A percentile compares a stretch with the other conserved stretches of the same genome.
phyloP scores from a whole-genome alignment of 2,888 invertebrate species.

The Pristionchus japonicus region DNA sequence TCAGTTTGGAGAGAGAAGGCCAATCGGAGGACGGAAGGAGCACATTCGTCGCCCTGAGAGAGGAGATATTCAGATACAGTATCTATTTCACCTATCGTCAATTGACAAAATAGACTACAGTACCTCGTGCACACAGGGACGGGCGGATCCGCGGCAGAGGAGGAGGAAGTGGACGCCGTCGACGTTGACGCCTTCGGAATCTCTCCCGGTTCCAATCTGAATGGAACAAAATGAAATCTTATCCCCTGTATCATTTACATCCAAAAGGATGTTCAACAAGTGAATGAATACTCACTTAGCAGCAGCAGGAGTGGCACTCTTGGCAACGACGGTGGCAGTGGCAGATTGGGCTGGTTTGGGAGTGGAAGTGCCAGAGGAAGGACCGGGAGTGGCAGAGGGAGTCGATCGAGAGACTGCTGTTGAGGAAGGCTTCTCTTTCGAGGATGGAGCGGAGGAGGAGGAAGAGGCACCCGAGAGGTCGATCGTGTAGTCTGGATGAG shows the following conservation, averaged over 20 bases:
- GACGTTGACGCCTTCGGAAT: conserved; percentile 56
- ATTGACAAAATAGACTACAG: background rate
- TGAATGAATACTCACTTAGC: conserved; percentile 25
- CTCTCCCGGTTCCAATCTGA: conserved; percentile 64
- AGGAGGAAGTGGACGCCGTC: conserved; percentile 48
- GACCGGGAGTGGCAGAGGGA: conserved; percentile 32
- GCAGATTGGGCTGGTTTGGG: background rate
- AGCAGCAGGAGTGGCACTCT: background rate
- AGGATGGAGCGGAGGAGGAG: background rate
- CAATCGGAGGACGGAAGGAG: conserved; percentile 24
- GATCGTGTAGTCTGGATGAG: conserved; percentile 47
- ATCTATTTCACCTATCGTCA: background rate
- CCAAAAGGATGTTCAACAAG: background rate
- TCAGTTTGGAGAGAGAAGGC: conserved; percentile 39
- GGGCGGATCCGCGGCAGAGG: conserved; percentile 32
- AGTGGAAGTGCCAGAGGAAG: conserved; percentile 20
- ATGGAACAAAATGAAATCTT: no score
- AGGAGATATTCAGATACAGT: background rate
- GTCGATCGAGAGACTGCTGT: background rate
- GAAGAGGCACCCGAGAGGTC: conserved; percentile 40
- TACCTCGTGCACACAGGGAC: conserved; percentile 41
- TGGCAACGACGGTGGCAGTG: background rate
- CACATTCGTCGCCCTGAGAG: background rate
- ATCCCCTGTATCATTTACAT: background rate
- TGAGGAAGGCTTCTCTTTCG: conserved; percentile 4